Conservation (phyloP, 2,113 vertebrate species). For the Lepus americanus region DNA sequence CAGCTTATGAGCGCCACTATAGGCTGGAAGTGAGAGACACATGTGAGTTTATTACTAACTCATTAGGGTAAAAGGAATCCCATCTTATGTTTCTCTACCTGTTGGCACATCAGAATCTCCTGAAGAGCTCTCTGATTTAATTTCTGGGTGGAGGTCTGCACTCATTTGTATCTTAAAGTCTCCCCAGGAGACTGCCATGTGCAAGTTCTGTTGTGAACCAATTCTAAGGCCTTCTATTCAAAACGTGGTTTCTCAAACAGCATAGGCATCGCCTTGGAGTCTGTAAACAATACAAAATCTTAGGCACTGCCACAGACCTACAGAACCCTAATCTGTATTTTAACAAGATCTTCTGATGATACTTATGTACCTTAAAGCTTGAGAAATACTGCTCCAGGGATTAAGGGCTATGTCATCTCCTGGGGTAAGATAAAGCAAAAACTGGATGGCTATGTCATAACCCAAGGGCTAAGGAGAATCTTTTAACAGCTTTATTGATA, state of each 20-base stretch:
- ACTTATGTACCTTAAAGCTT: neutral
- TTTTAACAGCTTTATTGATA: neutral
- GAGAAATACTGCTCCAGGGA: neutral
- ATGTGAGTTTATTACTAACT: neutral
- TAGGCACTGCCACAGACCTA: neutral
- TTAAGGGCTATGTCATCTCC: neutral
- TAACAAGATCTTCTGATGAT: neutral
- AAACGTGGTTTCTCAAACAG: neutral
- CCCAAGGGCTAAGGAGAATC: neutral
- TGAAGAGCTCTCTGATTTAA: neutral
- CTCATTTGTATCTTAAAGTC: neutral
- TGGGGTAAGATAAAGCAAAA: neutral
- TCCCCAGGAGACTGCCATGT: neutral
- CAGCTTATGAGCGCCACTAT: neutral
- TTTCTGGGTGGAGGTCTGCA: neutral
- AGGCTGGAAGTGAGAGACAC: neutral
- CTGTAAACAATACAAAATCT: constrained; percentile 6
- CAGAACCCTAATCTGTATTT: neutral
- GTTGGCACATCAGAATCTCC: neutral
- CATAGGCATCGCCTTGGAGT: neutral
- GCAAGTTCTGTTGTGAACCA: neutral
- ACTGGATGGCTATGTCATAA: neutral
- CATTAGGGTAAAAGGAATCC: neutral
- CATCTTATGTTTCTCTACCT: neutral
- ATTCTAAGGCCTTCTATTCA: neutral